Base-by-base conservation (phyloP, 30 jellyfish, hydroid and myxozoan genomes). In the Hydractinia echinata region DNA sequence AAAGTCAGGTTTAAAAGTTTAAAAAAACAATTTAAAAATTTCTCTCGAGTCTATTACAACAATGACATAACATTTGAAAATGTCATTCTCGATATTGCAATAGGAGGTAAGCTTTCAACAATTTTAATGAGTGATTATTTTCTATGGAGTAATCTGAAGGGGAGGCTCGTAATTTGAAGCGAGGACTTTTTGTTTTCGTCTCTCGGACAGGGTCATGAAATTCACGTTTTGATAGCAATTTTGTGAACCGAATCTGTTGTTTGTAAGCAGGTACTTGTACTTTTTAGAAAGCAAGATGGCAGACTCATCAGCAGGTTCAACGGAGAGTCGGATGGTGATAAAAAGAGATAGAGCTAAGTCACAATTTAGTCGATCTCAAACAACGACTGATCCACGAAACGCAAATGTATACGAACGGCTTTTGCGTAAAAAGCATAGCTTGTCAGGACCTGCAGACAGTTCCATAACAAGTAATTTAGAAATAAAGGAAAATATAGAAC, bases 311-410 rank as follows among this genome's bases (percentile, higher is more conserved):
- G 74, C 19, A 13, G 74, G 39, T 7, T n/a, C 51, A n/a, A n/a
- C 74, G 51, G 74, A 64, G 74, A 64, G 74, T 51, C 74, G 74
- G 39, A 64, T 64, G 74, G 39, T 64, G 19, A 64, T 64, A 6
- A 44, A 51, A n/a, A 64, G 74, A 64, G 74, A 64, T 6, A 64
- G 74, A 13, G 39, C 74, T 0, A 44, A 51, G 10, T 64, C 74
- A 7, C 51, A 44, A 7, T 64, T 51, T 6, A n/a, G 51, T n/a
- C 8, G 51, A n/a, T 64, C 74, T 51, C 9, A 64, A 64, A 7
- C 74, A 7, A 7, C 74, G 74, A 58, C 69, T 13, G 66, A 74
- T 51, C 83, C 83, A 55, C 58, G 61, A 49, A 74, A 74, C 21
- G 72, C 71, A 5, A 30, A 20, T 6, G 66, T 74, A 18, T 74